phyloP scores from a whole-genome alignment of 2,888 invertebrate genomes.

The Notodonta ziczac region DNA sequence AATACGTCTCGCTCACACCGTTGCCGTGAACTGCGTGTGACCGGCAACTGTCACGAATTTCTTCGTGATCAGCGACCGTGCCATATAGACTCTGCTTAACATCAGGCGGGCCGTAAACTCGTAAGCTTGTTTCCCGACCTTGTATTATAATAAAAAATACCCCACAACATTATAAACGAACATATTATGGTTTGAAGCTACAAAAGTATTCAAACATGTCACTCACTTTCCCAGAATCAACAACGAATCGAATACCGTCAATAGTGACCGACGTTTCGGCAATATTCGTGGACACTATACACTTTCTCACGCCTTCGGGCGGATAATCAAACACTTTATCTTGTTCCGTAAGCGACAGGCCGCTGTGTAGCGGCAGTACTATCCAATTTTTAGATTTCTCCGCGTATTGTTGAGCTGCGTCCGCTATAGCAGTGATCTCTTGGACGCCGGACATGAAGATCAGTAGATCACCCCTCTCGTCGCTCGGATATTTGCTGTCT shows the following conservation, averaged over 20 bases:
- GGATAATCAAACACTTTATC: constrained; percentile 99
- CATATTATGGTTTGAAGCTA: neutral
- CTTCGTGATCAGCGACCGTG: too few species aligned
- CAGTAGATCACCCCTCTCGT: constrained; percentile 96
- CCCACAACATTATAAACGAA: too few species aligned
- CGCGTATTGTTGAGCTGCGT: constrained; percentile 93
- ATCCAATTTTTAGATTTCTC: constrained; percentile 94
- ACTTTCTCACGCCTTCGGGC: constrained; percentile 97
- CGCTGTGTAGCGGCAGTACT: constrained; percentile 95
- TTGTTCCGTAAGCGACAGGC: constrained; percentile 96
- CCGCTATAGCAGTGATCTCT: constrained; percentile 94
- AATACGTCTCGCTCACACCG: too few species aligned
- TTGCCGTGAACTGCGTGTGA: too few species aligned
- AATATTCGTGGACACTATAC: constrained; percentile 98
- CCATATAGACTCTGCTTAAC: too few species aligned
- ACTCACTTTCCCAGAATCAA: constrained; percentile 96
- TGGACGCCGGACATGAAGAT: constrained; percentile 98
- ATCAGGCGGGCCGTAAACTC: too few species aligned
- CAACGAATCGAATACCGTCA: constrained; percentile 98
- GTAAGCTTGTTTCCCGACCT: too few species aligned
- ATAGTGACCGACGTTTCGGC: constrained; percentile 99
- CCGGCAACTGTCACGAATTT: too few species aligned
- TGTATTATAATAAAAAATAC: too few species aligned
- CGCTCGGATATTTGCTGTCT: constrained; percentile 93
- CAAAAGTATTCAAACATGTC: too few species aligned